Conservation (phyloP, 2,888 invertebrate species). For the Sinhomidia bicolor region DNA sequence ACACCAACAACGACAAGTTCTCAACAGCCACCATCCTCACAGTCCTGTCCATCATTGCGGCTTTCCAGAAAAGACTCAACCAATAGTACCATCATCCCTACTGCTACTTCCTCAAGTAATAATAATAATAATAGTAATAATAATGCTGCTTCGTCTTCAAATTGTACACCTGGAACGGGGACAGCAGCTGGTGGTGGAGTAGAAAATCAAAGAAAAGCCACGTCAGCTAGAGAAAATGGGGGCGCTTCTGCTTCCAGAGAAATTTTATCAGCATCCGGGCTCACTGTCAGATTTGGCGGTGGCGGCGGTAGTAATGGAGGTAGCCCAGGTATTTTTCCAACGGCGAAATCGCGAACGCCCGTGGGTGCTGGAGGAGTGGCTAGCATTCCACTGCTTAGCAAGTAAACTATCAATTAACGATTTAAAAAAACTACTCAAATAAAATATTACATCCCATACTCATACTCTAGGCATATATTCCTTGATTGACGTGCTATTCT, state of each 20-base stretch:
- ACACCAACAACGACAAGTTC: conserved; percentile 12
- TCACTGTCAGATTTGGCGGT: conserved; percentile 51
- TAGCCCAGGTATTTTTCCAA: conserved; percentile 52
- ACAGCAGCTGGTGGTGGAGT: not conserved
- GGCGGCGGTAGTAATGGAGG: conserved; percentile 2
- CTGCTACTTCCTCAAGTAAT: not conserved
- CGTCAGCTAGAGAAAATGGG: not conserved
- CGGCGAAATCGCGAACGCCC: conserved; percentile 52
- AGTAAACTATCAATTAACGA: too few species aligned
- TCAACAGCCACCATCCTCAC: conserved; percentile 68
- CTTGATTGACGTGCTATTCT: too few species aligned
- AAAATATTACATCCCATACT: too few species aligned
- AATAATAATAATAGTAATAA: too few species aligned
- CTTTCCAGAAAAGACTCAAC: conserved; percentile 64
- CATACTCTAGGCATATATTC: too few species aligned
- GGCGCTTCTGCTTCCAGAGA: conserved; percentile 19
- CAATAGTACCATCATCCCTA: not conserved
- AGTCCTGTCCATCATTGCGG: conserved; percentile 72
- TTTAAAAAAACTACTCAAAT: too few species aligned
- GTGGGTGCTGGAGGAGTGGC: conserved; percentile 49
- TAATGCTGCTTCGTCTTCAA: not conserved
- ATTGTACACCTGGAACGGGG: not conserved
- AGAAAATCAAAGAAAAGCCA: not conserved
- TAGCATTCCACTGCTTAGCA: conserved; percentile 49
- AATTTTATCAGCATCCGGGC: conserved; percentile 57